phyloP scores from a whole-genome alignment of 2,797 vertebrate genomes.

The Spinus pinus region DNA sequence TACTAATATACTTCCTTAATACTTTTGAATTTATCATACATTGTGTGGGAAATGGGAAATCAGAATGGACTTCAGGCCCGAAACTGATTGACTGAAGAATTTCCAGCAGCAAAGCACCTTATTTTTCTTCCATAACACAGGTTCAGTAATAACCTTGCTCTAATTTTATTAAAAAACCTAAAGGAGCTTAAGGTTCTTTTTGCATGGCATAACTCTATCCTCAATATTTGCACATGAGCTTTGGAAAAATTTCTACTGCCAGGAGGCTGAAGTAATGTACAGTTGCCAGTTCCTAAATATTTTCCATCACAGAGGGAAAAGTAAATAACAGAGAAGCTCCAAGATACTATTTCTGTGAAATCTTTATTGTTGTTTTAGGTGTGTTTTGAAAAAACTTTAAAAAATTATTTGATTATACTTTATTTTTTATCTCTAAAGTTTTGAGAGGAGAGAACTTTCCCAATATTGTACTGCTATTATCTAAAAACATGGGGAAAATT shows the following conservation, averaged over 20 bases:
- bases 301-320: background rate
- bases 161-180: background rate
- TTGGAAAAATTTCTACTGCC: background rate
- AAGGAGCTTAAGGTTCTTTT: background rate
- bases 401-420: background rate
- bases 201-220: background rate
- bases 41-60: background rate
- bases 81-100: background rate
- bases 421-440: background rate
- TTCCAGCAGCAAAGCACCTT: background rate
- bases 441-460: background rate
- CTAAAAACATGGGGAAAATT: background rate
- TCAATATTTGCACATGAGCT: background rate
- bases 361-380: background rate
- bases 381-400: background rate
- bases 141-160: background rate
- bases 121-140: background rate
- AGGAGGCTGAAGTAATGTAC: background rate
- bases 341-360: background rate
- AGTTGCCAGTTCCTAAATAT: background rate
- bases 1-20: background rate
- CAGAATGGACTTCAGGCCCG: background rate
- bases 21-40: background rate
- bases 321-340: background rate
- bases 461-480: background rate